Base-by-base conservation (phyloP, 2,888 invertebrate genomes). In the Drosophila gaucha region DNA sequence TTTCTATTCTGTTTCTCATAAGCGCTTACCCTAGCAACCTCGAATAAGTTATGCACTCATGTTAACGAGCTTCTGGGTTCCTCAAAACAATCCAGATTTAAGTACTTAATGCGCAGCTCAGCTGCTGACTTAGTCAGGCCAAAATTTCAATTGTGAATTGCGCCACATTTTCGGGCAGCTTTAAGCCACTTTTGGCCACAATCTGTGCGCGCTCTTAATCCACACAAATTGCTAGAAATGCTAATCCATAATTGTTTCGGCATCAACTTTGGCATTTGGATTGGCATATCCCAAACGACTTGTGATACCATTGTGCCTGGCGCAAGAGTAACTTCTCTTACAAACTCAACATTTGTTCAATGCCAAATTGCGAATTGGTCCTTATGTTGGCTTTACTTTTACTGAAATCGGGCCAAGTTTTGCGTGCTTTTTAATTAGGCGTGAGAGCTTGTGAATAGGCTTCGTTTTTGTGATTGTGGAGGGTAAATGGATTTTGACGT, bases 351-450 rank as follows among this genome's bases (percentile, higher is more conserved):
- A 26, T 58, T 50, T 47, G 30, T 30, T 50, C 20, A 51, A 43
- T 51, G 50, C 54, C 50, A 66, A 59, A 47, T 56, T 56, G 33
- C 28, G 24, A 71, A 46, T 67, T 49, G 41, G 38, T 33, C 52
- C 59, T 43, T 24, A 60, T 59, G 63, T 14, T 44, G 38, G 38
- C 47, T 39, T 28, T 10, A n/a, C 54, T 24, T 62, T 18, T 46
- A 12, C 39, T 20, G 18, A 35, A 24, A 33, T 35, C 16, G 14
- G n/a, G 31, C 18, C 30, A 57, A 47, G 54, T 43, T 65, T 31
- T 46, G 6, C 56, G 35, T 57, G 44, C 44, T 44, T 77, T 78
- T 78, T 78, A 80, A 78, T 80, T 80, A 78, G 71, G 63, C 67
- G 64, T 74, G 43, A 80, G 64, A 71, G 78, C 74, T 63, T 76